phyloP scores from a whole-genome alignment of 2,797 vertebrate genomes.

The Tarsius wallacei region DNA sequence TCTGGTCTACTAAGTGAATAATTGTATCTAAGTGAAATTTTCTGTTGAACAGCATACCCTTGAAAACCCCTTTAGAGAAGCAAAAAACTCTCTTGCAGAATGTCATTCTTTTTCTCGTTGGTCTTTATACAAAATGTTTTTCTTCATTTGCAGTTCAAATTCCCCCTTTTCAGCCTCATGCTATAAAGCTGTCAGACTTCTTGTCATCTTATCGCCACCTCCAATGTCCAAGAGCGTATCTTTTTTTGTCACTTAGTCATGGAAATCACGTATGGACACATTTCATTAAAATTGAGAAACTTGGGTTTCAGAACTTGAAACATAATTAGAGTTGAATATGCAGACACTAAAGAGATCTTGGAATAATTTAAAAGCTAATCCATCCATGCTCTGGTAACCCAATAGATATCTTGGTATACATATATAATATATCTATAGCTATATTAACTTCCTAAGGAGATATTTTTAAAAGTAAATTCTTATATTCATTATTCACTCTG shows the following conservation, averaged over 20 bases:
- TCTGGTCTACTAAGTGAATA: conserved; percentile 26
- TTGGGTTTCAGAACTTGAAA: conserved; percentile 28
- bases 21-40: neutral
- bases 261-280: conserved; percentile 9
- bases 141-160: neutral
- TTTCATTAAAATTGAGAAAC: conserved; percentile 75
- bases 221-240: conserved; percentile 60
- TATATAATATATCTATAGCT: neutral
- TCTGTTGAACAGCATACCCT: neutral
- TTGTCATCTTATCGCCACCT: conserved; percentile 5
- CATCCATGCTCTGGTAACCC: neutral
- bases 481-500: conserved; percentile 23
- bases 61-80: neutral
- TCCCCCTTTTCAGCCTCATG: conserved; percentile 50
- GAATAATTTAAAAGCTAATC: neutral
- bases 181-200: conserved; percentile 38
- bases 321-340: conserved; percentile 48
- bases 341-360: neutral
- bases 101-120: neutral
- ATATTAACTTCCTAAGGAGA: neutral
- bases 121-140: neutral
- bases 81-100: neutral
- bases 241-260: conserved; percentile 67
- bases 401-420: neutral
- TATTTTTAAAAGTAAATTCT: neutral